phyloP scores from a whole-genome alignment of 1,140 invertebrate species.

The Heliconius hermathena region DNA sequence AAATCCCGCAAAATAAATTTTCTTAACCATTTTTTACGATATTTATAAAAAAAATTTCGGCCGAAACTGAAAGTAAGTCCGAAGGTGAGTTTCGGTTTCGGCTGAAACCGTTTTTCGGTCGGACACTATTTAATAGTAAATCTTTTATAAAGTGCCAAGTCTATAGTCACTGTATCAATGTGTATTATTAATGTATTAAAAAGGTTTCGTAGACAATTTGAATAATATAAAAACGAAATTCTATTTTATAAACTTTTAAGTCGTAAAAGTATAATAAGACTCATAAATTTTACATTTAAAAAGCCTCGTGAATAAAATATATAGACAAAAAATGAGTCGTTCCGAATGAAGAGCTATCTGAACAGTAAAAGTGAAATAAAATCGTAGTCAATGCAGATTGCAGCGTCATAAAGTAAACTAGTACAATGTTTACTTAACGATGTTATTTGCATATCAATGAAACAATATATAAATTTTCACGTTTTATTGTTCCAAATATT shows the following conservation, averaged over 20 bases:
- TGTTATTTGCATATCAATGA: constrained; percentile 48
- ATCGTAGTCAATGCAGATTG: constrained; percentile 21
- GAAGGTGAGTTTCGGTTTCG: too few relatives aligned
- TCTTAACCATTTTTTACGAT: too few relatives aligned
- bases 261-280: constrained; percentile 36
- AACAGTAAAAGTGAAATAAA: constrained; percentile 36
- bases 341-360: constrained; percentile 20
- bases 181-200: background rate
- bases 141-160: too few relatives aligned
- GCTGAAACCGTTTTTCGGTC: too few relatives aligned
- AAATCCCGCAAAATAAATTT: too few relatives aligned
- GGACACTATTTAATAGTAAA: too few relatives aligned
- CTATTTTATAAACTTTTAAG: constrained; percentile 24
- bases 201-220: background rate
- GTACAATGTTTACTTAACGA: constrained; percentile 41
- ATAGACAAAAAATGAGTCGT: constrained; percentile 28
- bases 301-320: constrained; percentile 32
- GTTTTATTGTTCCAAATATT: constrained; percentile 48
- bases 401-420: constrained; percentile 31
- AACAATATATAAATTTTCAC: constrained; percentile 44
- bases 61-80: too few relatives aligned
- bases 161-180: background rate
- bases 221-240: constrained; percentile 11
- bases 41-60: too few relatives aligned
- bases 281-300: constrained; percentile 33